Base-by-base conservation (phyloP, 2,113 vertebrate species). In the Chaetops frenatus region DNA sequence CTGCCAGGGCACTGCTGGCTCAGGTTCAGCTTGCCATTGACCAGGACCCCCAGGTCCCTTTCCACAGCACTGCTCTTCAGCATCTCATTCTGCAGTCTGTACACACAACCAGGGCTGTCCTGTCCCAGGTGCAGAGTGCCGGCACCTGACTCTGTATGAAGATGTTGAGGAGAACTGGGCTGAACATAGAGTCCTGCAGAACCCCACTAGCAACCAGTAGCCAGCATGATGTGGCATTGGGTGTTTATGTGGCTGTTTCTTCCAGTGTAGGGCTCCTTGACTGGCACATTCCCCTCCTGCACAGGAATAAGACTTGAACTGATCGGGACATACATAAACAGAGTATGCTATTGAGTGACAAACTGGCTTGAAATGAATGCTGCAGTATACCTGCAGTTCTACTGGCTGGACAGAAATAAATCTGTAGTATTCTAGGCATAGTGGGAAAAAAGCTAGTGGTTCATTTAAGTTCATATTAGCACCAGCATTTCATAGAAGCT, bases 21-120 rank as follows among this genome's bases (percentile, higher is more conserved):
- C 40, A 21, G 3, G 5, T 11, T 53, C 28, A 60, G 1, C 27
- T 60, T 61, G 33, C 15, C 28, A n/a, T 4, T 0, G 0, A 40
- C 2, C 64, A 61, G 33, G 15, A n/a, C 4, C 1, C 7, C 8
- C 38, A 45, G 12, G 23, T 38, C 8, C 11, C 47, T 78, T 54
- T 28, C 47, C 19, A 20, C 15, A 60, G n/a, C 12, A 7, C 72
- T 53, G 45, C 28, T 61, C 23, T 70, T 2, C 47, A n/a, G 5
- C 10, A 1, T 28, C 56, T 47, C 15, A 13, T 61, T 78, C 16
- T 20, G n/a, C 23, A 14, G n/a, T n/a, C 29, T 35, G 4, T 7
- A 21, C 29, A 40, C 15, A 35, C 29, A 47, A 9, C 8, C 24
- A 61, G 38, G 10, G 6, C 11, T 38, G 23, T 10, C 15, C 62